Evolutionary conservation across 2,113 vertebrate genomes (phyloP).

Genomic region (Polyodon spathula): DNA sequence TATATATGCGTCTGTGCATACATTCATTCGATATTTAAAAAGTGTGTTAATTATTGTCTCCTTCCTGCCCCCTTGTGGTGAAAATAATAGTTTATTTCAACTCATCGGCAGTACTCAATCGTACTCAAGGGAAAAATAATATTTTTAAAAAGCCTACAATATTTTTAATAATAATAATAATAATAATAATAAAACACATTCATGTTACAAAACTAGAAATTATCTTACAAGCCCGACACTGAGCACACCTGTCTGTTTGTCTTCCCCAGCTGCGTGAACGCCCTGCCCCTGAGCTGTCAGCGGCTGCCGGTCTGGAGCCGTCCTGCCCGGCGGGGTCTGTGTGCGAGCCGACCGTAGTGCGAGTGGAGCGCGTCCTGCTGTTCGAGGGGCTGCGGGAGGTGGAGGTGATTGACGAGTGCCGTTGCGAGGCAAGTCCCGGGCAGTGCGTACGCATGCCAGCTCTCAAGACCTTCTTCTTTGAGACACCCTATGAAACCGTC

Average conservation of each 20-base stretch:
- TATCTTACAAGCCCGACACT: conserved; percentile 8
- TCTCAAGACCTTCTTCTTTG: conserved; percentile 57
- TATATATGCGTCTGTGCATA: no score
- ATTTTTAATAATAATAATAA: neutral
- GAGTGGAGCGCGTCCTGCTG: conserved; percentile 46
- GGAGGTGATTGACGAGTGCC: conserved; percentile 55
- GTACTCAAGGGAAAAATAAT: no score
- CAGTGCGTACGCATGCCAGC: conserved; percentile 48
- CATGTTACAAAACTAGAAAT: neutral
- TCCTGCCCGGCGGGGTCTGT: conserved; percentile 45
- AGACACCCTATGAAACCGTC: conserved; percentile 54
- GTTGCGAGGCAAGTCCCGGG: conserved; percentile 41
- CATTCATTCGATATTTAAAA: no score
- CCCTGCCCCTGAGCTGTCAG: accelerated
- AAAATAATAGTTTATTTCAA: neutral
- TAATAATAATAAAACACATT: neutral
- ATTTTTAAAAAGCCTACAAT: neutral
- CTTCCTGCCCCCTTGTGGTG: neutral
- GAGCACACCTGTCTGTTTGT: conserved; percentile 13
- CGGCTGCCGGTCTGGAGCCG: neutral
- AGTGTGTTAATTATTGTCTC: no score
- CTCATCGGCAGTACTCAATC: no score
- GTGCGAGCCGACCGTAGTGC: conserved; percentile 46
- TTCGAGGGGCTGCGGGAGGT: conserved; percentile 45
- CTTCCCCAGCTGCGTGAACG: conserved; percentile 8